Evolutionary conservation across 2,113 vertebrate genomes (phyloP).

Genomic region (Hemiprocne comata): DNA sequence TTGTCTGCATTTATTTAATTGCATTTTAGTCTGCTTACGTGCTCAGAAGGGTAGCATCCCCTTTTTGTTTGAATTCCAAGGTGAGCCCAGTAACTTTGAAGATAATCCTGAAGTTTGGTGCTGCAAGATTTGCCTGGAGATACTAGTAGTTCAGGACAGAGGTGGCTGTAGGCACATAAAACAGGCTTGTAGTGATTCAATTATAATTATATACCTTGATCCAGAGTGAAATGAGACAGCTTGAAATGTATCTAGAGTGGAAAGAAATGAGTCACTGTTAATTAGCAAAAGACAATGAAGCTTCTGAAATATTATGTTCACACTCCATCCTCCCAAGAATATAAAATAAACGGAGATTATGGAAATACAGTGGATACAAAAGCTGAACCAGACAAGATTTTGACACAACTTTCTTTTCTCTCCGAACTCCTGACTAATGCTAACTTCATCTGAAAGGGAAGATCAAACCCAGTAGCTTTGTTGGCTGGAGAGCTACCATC

Average conservation of each 20-base stretch:
- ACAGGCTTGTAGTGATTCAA: neutral
- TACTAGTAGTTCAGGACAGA: neutral
- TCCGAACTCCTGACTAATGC: neutral
- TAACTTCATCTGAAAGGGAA: neutral
- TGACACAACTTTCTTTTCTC: neutral
- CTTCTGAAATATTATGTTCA: constrained; percentile 48
- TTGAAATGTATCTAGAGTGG: constrained; percentile 13
- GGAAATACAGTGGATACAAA: neutral
- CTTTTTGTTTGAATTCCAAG: neutral
- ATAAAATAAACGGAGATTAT: constrained; percentile 44
- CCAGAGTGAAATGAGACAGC: constrained; percentile 3
- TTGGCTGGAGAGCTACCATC: neutral
- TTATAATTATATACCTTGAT: neutral
- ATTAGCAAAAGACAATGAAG: constrained; percentile 49
- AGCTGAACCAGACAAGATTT: constrained; percentile 27
- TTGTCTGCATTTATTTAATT: neutral
- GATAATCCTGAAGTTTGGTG: neutral
- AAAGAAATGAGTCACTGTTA: constrained; percentile 34
- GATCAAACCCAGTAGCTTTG: neutral
- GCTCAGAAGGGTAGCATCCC: neutral
- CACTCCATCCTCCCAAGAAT: neutral
- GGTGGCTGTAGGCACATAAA: neutral
- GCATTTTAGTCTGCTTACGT: neutral
- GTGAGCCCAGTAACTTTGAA: neutral
- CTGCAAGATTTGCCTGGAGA: constrained; percentile 4